A percentile compares a stretch with the other conserved stretches of the same genome.
Conservation (phyloP, 1,140 invertebrate genomes). For the Saccostrea echinata region DNA sequence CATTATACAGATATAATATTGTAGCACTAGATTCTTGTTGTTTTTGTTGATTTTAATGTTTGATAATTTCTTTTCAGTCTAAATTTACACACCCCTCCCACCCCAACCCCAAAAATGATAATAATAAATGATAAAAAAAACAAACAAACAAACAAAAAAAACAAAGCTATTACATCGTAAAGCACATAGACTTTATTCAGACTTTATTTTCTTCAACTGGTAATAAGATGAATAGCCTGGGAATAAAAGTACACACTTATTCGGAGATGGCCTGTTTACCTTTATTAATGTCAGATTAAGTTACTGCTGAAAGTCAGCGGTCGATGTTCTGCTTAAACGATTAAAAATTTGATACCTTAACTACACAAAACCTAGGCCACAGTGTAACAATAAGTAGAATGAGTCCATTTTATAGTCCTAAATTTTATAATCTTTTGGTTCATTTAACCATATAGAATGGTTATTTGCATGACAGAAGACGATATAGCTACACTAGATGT, state of each 20-base stretch:
- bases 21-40: no score
- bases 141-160: no score
- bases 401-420: background rate
- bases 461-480: conserved; percentile 1
- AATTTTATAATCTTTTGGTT: conserved; percentile 12
- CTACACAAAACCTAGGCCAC: background rate
- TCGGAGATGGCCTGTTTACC: background rate
- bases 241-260: conserved; percentile 10
- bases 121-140: no score
- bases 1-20: no score
- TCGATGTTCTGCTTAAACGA: background rate
- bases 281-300: background rate
- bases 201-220: background rate
- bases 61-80: no score
- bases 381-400: background rate
- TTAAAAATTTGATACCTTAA: conserved; percentile 30
- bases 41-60: no score
- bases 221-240: background rate
- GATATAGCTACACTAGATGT: background rate
- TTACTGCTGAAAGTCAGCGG: background rate
- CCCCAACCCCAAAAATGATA: no score
- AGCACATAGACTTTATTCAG: no score
- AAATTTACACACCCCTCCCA: no score
- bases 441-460: background rate
- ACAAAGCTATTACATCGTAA: no score